phyloP scores from a whole-genome alignment of 2,113 vertebrate genomes.

The Ascaphus truei region DNA sequence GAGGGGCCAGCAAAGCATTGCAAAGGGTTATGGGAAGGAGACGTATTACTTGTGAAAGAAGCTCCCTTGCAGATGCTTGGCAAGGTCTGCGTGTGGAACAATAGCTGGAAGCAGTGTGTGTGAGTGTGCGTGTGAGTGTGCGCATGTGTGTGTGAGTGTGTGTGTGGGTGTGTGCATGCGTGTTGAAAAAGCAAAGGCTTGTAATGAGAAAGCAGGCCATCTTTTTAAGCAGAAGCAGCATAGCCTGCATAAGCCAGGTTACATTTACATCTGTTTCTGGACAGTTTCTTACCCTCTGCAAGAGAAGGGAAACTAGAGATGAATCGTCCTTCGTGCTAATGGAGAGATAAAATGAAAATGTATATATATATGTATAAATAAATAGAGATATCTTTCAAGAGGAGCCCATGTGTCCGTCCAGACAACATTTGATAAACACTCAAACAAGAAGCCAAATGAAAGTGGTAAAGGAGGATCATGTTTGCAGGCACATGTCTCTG shows the following conservation, averaged over 20 bases:
- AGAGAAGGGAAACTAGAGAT: conserved; percentile 28
- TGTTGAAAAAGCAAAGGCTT: background rate
- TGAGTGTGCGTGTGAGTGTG: no score
- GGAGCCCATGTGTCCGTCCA: no score
- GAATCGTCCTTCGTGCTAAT: conserved; percentile 29
- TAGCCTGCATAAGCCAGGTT: conserved; percentile 15
- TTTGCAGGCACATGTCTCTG: background rate
- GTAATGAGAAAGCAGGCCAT: background rate
- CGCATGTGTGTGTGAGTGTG: no score
- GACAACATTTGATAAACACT: background rate
- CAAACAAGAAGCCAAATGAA: background rate
- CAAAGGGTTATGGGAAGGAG: no score
- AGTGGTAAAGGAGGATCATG: background rate
- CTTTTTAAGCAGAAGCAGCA: conserved; percentile 22
- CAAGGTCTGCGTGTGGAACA: no score
- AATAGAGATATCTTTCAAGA: no score
- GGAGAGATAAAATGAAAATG: conserved; percentile 24
- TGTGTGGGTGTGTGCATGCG: background rate
- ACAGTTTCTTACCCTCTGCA: conserved; percentile 33
- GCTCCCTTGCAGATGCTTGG: no score
- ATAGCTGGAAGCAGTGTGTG: no score
- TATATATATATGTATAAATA: background rate
- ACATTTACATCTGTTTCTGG: background rate
- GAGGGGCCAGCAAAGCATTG: no score
- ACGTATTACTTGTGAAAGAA: no score